A percentile compares a stretch with the other conserved stretches of the same genome.
These are phyloP conservation scores for Enteromius argenteus DNA, from an alignment of 2,797 vertebrate species.

Conservation along the genomic window DNA sequence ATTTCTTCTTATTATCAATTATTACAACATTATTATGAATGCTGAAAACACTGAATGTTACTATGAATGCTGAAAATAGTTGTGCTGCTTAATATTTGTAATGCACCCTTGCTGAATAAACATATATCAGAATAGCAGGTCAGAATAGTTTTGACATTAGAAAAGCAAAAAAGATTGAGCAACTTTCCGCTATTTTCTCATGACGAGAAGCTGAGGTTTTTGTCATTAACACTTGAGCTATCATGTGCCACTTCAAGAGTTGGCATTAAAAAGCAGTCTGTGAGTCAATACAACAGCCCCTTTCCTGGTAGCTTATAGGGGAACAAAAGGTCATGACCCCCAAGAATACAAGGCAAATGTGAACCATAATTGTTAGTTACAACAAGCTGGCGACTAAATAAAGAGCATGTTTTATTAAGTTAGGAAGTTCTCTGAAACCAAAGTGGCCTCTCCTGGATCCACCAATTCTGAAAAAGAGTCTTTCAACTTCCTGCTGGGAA, in stretches of 20 bases:
- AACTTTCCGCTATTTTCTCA: not conserved
- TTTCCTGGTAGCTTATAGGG: slow-evolving; percentile 20
- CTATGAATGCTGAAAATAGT: not conserved
- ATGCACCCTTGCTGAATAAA: not conserved
- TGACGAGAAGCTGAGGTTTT: slow-evolving; percentile 1
- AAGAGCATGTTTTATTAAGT: slow-evolving; percentile 51
- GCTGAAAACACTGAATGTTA: not conserved
- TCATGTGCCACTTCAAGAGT: slow-evolving; percentile 4
- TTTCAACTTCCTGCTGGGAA: slow-evolving; percentile 5
- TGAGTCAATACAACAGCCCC: slow-evolving; percentile 43
- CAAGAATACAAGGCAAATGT: not conserved
- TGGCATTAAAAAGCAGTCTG: slow-evolving; percentile 31
- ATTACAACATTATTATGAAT: not conserved
- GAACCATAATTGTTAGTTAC: not conserved
- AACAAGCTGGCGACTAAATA: slow-evolving; percentile 24
- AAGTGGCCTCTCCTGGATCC: slow-evolving; percentile 22
- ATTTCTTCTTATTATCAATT: not conserved
- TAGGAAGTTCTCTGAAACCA: slow-evolving; percentile 40
- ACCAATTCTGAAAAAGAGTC: slow-evolving; percentile 3
- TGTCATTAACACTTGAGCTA: slow-evolving; percentile 27
- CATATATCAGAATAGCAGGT: not conserved
- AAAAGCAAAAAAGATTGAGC: not conserved
- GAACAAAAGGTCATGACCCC: slow-evolving; percentile 9
- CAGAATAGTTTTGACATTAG: not conserved
- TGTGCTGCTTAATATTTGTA: not conserved